Base-by-base conservation (phyloP, 2,113 vertebrate species). In the Apistogramma diplotaenia region DNA sequence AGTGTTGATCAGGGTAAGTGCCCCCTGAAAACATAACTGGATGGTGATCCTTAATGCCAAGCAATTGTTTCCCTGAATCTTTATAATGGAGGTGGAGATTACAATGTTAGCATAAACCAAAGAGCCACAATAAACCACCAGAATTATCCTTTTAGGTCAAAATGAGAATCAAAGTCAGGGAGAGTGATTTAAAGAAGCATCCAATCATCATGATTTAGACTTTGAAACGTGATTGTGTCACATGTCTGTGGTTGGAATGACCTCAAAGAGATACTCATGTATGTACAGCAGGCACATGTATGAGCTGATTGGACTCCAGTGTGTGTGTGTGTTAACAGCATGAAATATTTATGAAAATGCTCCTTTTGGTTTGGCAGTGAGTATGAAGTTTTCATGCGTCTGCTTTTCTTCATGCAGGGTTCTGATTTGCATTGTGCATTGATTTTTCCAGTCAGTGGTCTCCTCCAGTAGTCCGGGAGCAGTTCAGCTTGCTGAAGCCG, bases 401-500 rank as follows among this genome's bases (percentile, higher is more conserved):
- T 33, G 31, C 78, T 61, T 13, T 80, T 70, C 54, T 57, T 86
- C 84, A 89, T 92, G 89, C 85, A 86, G 11, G 49, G n/a, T 9
- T 80, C 53, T 3, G 43, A 37, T 2, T 74, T 31, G 8, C 23
- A n/a, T 56, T 2, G 8, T 49, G 49, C 16, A 29, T 31, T 19
- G 8, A 19, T 29, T 43, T 13, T 15, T 7, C 12, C 33, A 12
- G 35, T 89, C 87, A 88, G 76, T 3, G 74, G 9, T 35, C 18
- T 29, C 55, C 59, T 6, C 56, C 54, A 0, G 74, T 33, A 1
- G 43, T 4, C 35, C 55, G 82, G n/a, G 85, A 93, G 88, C 95
- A 96, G 86, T 95, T 93, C 55, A 95, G 67, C 13, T 62, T 81
- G 11, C 60, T 85, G 82, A 96, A 92, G 9, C 96, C 96, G 0